These are phyloP conservation scores for Chaetodon trifascialis DNA, from an alignment of 2,113 vertebrate genomes.

Conservation along the genomic window DNA sequence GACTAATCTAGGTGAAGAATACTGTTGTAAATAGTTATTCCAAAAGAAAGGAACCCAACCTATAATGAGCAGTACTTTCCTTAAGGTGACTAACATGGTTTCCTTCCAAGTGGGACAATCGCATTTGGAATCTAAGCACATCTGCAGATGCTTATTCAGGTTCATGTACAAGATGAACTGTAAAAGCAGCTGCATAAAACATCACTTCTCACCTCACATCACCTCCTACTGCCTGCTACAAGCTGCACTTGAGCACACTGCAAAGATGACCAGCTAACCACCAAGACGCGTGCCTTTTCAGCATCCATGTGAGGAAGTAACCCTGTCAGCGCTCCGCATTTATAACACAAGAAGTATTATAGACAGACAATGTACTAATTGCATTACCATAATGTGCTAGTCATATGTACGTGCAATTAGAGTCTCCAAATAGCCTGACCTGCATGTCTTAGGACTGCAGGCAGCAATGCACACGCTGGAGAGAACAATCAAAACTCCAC, in stretches of 20 bases:
- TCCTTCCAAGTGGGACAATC: neutral
- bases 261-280: neutral
- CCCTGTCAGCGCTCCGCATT: neutral
- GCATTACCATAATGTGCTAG: neutral
- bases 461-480: neutral
- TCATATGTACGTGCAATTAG: neutral
- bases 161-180: neutral
- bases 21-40: neutral
- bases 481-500: neutral
- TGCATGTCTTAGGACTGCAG: neutral
- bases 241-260: neutral
- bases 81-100: neutral
- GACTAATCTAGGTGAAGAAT: neutral
- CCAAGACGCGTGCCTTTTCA: neutral
- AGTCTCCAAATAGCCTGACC: neutral
- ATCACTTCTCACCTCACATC: neutral
- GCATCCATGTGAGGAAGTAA: too few species aligned
- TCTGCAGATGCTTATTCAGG: neutral
- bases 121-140: too few species aligned
- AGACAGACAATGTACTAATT: neutral
- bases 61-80: too few species aligned
- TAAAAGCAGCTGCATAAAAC: neutral
- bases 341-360: constrained; percentile 3
- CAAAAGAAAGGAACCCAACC: too few species aligned
- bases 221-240: neutral